Evolutionary conservation across 2,888 invertebrate species (phyloP).

Genomic region (Coleophora flavipennella): DNA sequence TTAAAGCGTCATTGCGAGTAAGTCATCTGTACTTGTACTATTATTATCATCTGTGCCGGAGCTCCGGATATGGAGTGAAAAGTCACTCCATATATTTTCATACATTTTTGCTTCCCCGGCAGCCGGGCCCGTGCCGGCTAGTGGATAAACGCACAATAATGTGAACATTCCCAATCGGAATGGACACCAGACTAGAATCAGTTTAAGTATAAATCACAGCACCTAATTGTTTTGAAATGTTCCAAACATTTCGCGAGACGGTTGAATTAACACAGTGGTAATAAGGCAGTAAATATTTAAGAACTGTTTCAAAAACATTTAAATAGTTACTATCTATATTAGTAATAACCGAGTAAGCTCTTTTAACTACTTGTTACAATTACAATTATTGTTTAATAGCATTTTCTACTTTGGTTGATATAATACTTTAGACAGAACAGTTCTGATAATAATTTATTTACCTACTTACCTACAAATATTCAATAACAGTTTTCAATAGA

Average conservation of each 20-base stretch:
- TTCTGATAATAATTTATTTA: too few relatives aligned
- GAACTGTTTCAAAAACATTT: slow-evolving; percentile 32
- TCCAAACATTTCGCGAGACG: slow-evolving; percentile 48
- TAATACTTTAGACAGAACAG: slow-evolving; percentile 2
- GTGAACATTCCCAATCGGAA: slow-evolving; percentile 28
- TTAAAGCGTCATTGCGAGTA: too few relatives aligned
- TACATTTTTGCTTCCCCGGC: too few relatives aligned
- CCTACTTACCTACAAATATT: too few relatives aligned
- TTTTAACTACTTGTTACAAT: slow-evolving; percentile 1
- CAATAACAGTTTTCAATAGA: too few relatives aligned
- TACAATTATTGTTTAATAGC: background rate
- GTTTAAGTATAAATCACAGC: slow-evolving; percentile 51
- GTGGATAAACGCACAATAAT: too few relatives aligned
- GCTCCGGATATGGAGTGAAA: too few relatives aligned
- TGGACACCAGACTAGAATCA: slow-evolving; percentile 51
- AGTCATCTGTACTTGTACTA: too few relatives aligned
- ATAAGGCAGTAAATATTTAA: slow-evolving; percentile 47
- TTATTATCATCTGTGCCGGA: too few relatives aligned
- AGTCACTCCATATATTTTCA: too few relatives aligned
- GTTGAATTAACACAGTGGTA: slow-evolving; percentile 36
- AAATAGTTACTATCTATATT: background rate
- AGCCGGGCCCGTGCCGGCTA: too few relatives aligned
- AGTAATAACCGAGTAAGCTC: slow-evolving; percentile 19
- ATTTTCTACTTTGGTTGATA: slow-evolving; percentile 6
- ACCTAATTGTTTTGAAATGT: slow-evolving; percentile 47